These are phyloP conservation scores for Omphaloscelis lunosa DNA, from an alignment of 2,888 invertebrate species.

Conservation along the genomic window DNA sequence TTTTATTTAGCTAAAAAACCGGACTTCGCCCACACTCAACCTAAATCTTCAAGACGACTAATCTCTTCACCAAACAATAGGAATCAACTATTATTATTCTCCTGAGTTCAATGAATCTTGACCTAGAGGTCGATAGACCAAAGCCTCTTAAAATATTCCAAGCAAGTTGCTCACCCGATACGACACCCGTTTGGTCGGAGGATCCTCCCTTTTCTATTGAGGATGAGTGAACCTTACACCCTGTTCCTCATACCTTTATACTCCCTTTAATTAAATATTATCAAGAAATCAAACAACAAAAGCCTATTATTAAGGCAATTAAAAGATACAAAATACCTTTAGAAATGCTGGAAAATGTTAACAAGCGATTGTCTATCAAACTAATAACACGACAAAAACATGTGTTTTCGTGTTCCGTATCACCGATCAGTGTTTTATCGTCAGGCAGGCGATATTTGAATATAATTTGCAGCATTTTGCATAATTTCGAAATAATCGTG, in stretches of 20 bases:
- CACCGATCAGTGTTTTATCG: conserved; percentile 62
- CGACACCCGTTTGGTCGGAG: too few species aligned
- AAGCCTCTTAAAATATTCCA: background rate
- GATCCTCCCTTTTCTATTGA: too few species aligned
- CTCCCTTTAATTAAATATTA: background rate
- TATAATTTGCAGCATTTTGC: conserved; percentile 66
- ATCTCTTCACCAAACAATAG: background rate
- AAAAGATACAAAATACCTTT: conserved; percentile 14
- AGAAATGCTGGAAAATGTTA: background rate
- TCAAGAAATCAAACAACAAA: conserved; percentile 21
- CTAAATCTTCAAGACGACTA: background rate
- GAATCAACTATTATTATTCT: conserved; percentile 19
- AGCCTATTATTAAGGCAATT: conserved; percentile 7
- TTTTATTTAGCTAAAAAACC: background rate
- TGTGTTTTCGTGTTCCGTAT: conserved; percentile 66
- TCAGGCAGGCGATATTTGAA: conserved; percentile 54
- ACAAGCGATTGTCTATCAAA: conserved; percentile 69
- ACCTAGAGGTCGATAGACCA: background rate
- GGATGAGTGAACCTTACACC: too few species aligned
- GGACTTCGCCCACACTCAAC: background rate
- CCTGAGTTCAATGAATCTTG: conserved; percentile 4
- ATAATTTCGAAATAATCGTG: conserved; percentile 63
- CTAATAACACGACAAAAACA: conserved; percentile 70
- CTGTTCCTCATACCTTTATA: too few species aligned
- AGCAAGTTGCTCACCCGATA: background rate